Conservation (phyloP, 2,888 invertebrate genomes). For the Caenorhabditis angaria region DNA sequence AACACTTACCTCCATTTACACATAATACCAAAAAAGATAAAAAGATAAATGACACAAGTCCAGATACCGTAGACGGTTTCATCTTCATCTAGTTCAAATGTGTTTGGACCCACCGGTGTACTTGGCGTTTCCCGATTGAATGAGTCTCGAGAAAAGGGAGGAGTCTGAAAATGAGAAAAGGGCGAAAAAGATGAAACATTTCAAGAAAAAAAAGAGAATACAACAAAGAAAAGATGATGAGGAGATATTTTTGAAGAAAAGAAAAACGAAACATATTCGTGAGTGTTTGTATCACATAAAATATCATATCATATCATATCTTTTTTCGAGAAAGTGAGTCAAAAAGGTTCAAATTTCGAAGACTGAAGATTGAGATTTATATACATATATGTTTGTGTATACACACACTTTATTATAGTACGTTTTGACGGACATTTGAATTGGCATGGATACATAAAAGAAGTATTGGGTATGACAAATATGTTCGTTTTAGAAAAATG, state of each 20-base stretch:
- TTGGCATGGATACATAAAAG: background rate
- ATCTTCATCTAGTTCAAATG: slow-evolving; percentile 20
- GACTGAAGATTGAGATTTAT: background rate
- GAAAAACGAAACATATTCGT: slow-evolving; percentile 14
- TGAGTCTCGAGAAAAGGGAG: background rate
- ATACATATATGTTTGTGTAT: too few species aligned
- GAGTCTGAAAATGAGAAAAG: slow-evolving; percentile 16
- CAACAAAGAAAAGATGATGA: slow-evolving; percentile 13
- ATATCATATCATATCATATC: slow-evolving; percentile 4
- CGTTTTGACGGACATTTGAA: background rate
- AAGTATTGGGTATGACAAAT: background rate
- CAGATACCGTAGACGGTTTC: slow-evolving; percentile 40
- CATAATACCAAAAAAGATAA: slow-evolving; percentile 33
- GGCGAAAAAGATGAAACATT: slow-evolving; percentile 28
- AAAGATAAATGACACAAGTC: slow-evolving; percentile 18
- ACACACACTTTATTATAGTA: background rate
- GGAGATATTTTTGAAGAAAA: background rate
- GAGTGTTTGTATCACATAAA: background rate
- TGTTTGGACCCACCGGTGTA: slow-evolving; percentile 1
- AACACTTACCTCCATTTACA: slow-evolving; percentile 31
- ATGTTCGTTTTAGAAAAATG: background rate
- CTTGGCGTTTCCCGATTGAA: slow-evolving; percentile 1
- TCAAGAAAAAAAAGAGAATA: slow-evolving; percentile 21
- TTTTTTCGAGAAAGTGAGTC: background rate
- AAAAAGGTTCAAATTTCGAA: slow-evolving; percentile 2